Conservation (phyloP, 2,888 invertebrate species). For the Helleia helle region DNA sequence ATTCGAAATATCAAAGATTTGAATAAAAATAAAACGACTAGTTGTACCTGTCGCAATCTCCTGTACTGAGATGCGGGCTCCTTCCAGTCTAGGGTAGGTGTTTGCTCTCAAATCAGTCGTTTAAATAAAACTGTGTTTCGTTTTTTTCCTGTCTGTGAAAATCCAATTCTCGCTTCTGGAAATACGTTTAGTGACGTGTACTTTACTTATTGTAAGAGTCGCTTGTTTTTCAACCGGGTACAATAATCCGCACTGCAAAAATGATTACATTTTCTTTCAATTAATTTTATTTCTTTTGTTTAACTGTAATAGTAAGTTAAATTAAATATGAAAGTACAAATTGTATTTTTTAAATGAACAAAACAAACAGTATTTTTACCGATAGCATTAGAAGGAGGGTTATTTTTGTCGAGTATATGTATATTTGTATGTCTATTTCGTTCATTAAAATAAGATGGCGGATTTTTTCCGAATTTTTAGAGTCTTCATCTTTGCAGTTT, state of each 20-base stretch:
- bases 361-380: too few relatives aligned
- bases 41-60: constrained; percentile 11
- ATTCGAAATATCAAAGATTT: too few relatives aligned
- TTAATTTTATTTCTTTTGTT: constrained; percentile 1
- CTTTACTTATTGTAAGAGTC: constrained; percentile 32
- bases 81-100: constrained; percentile 35
- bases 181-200: constrained; percentile 46
- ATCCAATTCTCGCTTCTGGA: constrained; percentile 49
- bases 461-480: too few relatives aligned
- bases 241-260: constrained; percentile 2
- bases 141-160: constrained; percentile 46
- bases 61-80: constrained; percentile 46
- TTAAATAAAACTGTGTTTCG: constrained; percentile 62
- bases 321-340: too few relatives aligned
- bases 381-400: too few relatives aligned
- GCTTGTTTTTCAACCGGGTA: constrained; percentile 2
- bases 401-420: too few relatives aligned
- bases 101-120: constrained; percentile 67
- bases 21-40: not conserved
- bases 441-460: too few relatives aligned
- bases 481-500: too few relatives aligned
- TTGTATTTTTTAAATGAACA: too few relatives aligned
- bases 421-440: too few relatives aligned
- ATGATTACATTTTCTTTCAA: not conserved
- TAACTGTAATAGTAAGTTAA: too few relatives aligned